phyloP scores from a whole-genome alignment of 2,888 invertebrate species.

The Brachypterus glaber region DNA sequence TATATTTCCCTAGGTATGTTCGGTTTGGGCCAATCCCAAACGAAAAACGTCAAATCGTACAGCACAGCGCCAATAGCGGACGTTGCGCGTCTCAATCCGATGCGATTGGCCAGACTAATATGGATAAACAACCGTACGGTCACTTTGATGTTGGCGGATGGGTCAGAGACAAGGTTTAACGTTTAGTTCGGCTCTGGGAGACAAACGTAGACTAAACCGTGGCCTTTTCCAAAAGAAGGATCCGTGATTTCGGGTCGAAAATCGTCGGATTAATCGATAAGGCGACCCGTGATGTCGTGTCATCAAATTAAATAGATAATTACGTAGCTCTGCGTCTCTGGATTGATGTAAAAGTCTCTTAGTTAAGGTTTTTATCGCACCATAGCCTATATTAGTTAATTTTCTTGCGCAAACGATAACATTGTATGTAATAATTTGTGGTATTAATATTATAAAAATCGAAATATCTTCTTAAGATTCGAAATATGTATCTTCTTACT shows the following conservation, averaged over 20 bases:
- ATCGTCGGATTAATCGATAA: conserved; percentile 21
- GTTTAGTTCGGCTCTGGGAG: conserved; percentile 48
- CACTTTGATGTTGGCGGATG: conserved; percentile 90
- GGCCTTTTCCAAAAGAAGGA: conserved; percentile 35
- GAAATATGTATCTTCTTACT: too few species aligned
- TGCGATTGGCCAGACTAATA: conserved; percentile 82
- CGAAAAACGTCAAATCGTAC: conserved; percentile 91
- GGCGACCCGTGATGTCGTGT: conserved; percentile 26
- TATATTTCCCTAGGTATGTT: conserved; percentile 86
- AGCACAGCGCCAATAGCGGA: conserved; percentile 89
- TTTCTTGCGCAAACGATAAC: too few species aligned
- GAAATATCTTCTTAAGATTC: too few species aligned
- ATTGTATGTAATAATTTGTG: too few species aligned
- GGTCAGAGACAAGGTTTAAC: conserved; percentile 80
- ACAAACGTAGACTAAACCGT: conserved; percentile 22
- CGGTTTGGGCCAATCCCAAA: conserved; percentile 94
- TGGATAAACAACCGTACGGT: conserved; percentile 94
- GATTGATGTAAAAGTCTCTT: too few species aligned
- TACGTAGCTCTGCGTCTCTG: too few species aligned
- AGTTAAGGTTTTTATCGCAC: too few species aligned
- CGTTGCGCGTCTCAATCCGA: conserved; percentile 75
- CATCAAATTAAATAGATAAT: conserved; percentile 19
- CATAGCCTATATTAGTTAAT: too few species aligned
- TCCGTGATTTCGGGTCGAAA: too few species aligned
- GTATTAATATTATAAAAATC: too few species aligned